phyloP scores from a whole-genome alignment of 2,113 vertebrate genomes.

The Trogon surrucura region DNA sequence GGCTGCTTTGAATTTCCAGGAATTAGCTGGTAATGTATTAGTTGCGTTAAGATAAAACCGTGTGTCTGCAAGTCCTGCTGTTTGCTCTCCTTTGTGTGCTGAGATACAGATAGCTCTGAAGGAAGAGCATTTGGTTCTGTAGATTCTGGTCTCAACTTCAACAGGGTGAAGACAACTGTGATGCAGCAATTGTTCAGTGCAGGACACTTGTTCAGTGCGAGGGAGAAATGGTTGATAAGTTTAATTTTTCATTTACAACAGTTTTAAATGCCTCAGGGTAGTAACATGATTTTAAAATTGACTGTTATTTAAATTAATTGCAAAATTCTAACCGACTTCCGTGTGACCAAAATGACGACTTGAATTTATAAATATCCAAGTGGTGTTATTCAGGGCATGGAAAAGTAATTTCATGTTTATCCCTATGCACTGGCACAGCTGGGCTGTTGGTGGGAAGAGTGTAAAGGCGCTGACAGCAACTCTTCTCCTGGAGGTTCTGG shows the following conservation, averaged over 20 bases:
- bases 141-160: background rate
- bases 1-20: conserved; percentile 43
- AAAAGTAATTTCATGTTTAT: background rate
- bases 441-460: background rate
- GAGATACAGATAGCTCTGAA: conserved; percentile 12
- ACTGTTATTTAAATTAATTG: conserved; percentile 6
- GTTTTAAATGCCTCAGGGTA: background rate
- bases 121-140: background rate
- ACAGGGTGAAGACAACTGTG: background rate
- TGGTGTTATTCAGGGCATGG: background rate
- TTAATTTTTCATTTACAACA: background rate
- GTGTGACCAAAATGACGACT: background rate
- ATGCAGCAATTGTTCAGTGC: background rate
- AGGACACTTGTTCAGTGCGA: background rate
- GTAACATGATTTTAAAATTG: background rate
- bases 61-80: background rate
- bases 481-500: background rate
- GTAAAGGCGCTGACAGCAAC: background rate
- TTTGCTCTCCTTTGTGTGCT: background rate
- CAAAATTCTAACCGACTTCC: background rate
- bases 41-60: conserved; percentile 35
- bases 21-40: conserved; percentile 34
- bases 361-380: background rate
- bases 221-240: background rate
- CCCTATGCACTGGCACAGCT: background rate